These are phyloP conservation scores for Hedychridium roseum DNA, from an alignment of 2,888 invertebrate genomes.

Conservation along the genomic window DNA sequence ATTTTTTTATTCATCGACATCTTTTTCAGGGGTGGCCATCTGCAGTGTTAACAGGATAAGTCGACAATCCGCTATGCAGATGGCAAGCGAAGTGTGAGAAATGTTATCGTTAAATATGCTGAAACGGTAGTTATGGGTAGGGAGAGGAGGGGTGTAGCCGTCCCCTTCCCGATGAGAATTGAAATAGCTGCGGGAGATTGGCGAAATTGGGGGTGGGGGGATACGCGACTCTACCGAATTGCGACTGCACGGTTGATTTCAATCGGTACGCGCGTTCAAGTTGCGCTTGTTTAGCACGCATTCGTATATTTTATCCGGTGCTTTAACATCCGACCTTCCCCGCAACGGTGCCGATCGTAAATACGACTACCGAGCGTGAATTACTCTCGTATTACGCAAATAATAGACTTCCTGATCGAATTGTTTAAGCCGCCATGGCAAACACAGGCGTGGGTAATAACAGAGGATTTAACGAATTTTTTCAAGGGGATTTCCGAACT, in stretches of 20 bases:
- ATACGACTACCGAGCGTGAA: slow-evolving; percentile 6
- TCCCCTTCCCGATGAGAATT: no score
- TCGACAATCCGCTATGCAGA: slow-evolving; percentile 20
- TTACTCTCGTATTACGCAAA: slow-evolving; percentile 9
- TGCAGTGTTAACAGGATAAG: slow-evolving; percentile 36
- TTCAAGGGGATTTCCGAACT: not conserved
- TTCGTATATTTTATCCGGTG: slow-evolving; percentile 13
- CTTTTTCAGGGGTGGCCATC: slow-evolving; percentile 32
- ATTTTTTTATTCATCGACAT: not conserved
- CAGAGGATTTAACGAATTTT: no score
- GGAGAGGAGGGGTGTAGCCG: not conserved
- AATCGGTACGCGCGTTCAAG: slow-evolving; percentile 13
- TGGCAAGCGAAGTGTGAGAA: slow-evolving; percentile 32
- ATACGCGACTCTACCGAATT: slow-evolving; percentile 12
- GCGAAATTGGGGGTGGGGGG: not conserved
- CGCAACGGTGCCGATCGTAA: slow-evolving; percentile 3
- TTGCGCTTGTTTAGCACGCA: slow-evolving; percentile 8
- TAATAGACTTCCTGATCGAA: slow-evolving; percentile 2
- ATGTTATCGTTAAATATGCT: no score
- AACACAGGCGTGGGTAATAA: not conserved
- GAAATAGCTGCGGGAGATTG: not conserved
- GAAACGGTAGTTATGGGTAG: not conserved
- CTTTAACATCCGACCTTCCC: slow-evolving; percentile 2
- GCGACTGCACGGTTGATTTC: slow-evolving; percentile 19
- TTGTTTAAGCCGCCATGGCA: no score